Evolutionary conservation across 2,797 vertebrate species (phyloP), one percentile per base, ranked within the genome.

Genomic region (Enoplosus armatus): DNA sequence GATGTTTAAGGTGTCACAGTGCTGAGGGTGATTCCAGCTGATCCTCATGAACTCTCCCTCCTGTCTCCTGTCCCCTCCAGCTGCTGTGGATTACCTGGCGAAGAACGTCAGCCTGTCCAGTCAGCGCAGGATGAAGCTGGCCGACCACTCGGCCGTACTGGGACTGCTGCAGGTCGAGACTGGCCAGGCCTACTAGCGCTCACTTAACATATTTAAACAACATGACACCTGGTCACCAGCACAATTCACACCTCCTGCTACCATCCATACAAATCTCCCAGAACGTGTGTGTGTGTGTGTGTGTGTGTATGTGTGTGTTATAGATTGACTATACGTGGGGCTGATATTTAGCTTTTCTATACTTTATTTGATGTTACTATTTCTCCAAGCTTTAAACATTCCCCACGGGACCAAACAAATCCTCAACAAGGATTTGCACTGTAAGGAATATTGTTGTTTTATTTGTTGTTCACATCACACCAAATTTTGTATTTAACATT

Each of bases 161-260:
- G 98, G 98, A 72, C 96, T 99, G 78, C 96, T 99, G 87, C 98
- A 98, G 24, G 98, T 99, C 48, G 98, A 99, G 87, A 99, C 98
- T 0, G 98, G 98, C 87, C 98, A 99, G 88, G 98, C 97, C 22
- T 99, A 98, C 89, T 99, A 95, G 95, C 70, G 29, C 76, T 55
- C 63, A 63, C 37, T 29, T 20, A 16, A 41, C 37, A 60, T 37
- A 59, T 24, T 29, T 10, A 50, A 70, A 67, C 71, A 72, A 63
- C 72, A 54, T 2, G 24, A 80, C 78, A 83, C 79, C 68, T 35
- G 62, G 87, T 92, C 89, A 92, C 92, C 91, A 92, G 90, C 87
- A 91, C 72, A 77, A 72, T 85, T 72, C 48, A 9, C 70, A 63
- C 78, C 82, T 87, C 88, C 87, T 69, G 50, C 74, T 74, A 62